Evolutionary conservation across 2,888 invertebrate genomes (phyloP).

Genomic region (Anorthoa munda): DNA sequence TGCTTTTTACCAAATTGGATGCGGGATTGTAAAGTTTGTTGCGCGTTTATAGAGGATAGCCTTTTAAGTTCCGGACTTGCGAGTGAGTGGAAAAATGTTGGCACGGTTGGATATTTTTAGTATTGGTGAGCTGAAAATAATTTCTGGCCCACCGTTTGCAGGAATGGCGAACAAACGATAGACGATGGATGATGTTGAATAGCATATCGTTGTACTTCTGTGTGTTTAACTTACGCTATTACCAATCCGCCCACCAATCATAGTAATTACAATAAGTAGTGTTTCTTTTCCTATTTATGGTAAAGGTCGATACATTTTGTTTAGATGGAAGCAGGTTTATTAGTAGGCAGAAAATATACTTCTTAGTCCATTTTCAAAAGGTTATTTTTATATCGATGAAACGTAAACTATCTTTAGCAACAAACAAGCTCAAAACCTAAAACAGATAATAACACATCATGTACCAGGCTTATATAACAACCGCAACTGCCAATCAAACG

Average conservation of each 20-base stretch:
- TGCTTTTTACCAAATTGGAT: constrained; percentile 61
- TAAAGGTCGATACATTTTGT: too few species aligned
- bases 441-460: constrained; percentile 7
- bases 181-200: too few species aligned
- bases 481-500: constrained; percentile 18
- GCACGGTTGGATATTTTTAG: background rate
- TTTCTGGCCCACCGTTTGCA: background rate
- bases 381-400: too few species aligned
- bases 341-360: too few species aligned
- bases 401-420: too few species aligned
- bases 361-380: too few species aligned
- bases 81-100: constrained; percentile 1
- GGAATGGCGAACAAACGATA: background rate
- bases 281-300: too few species aligned
- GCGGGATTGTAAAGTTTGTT: constrained; percentile 53
- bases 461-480: background rate
- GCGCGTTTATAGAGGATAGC: constrained; percentile 37
- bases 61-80: constrained; percentile 24
- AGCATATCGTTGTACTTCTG: too few species aligned
- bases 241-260: background rate
- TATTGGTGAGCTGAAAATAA: background rate
- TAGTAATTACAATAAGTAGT: background rate
- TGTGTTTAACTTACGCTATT: background rate
- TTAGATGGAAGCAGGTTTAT: too few species aligned
- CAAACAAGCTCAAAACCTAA: background rate